Percentiles rank a stretch among this genome's conserved stretches.
Conservation (phyloP, 2,888 invertebrate genomes). For the Silvanus unidentatus region DNA sequence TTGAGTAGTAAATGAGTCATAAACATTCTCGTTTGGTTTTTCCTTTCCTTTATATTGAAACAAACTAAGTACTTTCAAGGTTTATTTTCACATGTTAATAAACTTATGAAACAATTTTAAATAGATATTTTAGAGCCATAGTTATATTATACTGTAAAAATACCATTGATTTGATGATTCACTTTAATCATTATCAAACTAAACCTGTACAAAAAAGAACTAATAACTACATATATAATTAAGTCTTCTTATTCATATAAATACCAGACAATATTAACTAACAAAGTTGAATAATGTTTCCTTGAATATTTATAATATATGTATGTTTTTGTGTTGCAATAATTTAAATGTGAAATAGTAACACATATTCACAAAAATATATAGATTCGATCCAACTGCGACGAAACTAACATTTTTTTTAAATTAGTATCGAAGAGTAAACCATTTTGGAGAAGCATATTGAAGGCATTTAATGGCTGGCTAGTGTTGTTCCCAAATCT, state of each 20-base stretch:
- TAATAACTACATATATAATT: conserved; percentile 14
- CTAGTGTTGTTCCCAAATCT: conserved; percentile 18
- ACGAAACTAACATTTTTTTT: conserved; percentile 24
- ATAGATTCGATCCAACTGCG: conserved; percentile 14
- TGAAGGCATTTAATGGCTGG: conserved; percentile 22
- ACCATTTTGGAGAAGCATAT: conserved; percentile 10
- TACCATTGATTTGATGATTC: not conserved
- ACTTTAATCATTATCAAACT: conserved; percentile 13
- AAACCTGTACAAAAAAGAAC: conserved; percentile 28
- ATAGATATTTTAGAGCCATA: no score
- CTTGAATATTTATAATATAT: not conserved
- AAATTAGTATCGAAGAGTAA: no score
- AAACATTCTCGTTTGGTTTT: no score
- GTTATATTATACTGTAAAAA: no score
- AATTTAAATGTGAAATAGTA: conserved; percentile 2
- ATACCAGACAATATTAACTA: not conserved
- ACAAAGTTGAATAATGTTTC: conserved; percentile 7
- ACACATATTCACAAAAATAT: conserved; percentile 2
- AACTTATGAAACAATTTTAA: no score
- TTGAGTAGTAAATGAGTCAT: no score
- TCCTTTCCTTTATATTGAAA: no score
- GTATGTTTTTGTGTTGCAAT: not conserved
- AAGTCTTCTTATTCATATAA: conserved; percentile 15
- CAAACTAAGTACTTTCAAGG: no score
- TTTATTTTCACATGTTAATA: no score